phyloP scores from a whole-genome alignment of 2,888 invertebrate genomes.

The Athripsodes cinereus region DNA sequence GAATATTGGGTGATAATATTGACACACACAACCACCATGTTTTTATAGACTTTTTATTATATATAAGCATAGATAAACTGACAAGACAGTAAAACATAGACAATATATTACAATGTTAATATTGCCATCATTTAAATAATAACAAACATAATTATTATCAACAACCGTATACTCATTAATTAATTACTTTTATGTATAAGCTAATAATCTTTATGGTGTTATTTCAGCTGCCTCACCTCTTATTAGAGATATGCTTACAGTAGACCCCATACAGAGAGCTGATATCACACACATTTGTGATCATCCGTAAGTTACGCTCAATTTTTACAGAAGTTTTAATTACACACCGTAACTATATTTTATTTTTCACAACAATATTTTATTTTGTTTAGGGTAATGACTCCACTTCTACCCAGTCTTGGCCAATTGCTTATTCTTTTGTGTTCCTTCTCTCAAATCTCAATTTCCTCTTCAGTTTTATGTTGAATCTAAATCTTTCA shows the following conservation, averaged over 20 bases:
- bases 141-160: too few relatives aligned
- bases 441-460: not conserved
- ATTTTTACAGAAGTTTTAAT: too few relatives aligned
- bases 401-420: not conserved
- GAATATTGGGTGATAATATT: not conserved
- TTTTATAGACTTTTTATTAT: too few relatives aligned
- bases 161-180: too few relatives aligned
- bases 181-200: too few relatives aligned
- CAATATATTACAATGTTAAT: too few relatives aligned
- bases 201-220: too few relatives aligned
- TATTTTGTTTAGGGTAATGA: too few relatives aligned
- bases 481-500: not conserved
- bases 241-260: conserved; percentile 91
- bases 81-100: too few relatives aligned
- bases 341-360: not conserved
- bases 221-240: conserved; percentile 83
- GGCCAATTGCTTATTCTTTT: too few relatives aligned
- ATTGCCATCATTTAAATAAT: too few relatives aligned
- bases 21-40: not conserved
- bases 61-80: too few relatives aligned
- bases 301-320: conserved; percentile 60
- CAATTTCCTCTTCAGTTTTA: not conserved
- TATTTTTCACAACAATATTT: not conserved
- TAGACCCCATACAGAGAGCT: conserved; percentile 82
- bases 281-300: conserved; percentile 91